A percentile compares a stretch with the other conserved stretches of the same genome.
Evolutionary conservation across 2,797 vertebrate genomes (phyloP).

Genomic region (Sarcophilus harrisii): DNA sequence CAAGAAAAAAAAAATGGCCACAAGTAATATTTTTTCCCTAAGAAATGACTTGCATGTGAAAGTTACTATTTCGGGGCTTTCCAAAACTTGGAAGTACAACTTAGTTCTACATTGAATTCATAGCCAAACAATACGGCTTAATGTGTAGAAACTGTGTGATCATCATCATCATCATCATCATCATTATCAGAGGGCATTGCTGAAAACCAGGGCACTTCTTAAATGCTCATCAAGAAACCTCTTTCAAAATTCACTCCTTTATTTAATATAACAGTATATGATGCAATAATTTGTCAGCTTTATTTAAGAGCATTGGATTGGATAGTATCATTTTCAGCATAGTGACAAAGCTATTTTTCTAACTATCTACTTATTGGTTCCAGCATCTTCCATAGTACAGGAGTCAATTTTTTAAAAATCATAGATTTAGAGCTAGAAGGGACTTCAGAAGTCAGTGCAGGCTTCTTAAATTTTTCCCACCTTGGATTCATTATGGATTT

Average conservation of each 20-base stretch:
- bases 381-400: not conserved
- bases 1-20: conserved; percentile 1
- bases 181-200: not conserved
- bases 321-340: conserved; percentile 32
- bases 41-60: conserved; percentile 43
- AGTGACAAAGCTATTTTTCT: not conserved
- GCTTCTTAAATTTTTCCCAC: no score
- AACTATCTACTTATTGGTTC: not conserved
- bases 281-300: conserved; percentile 22
- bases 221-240: not conserved
- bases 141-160: not conserved
- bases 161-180: conserved; percentile 37
- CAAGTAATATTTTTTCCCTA: conserved; percentile 22
- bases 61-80: conserved; percentile 21
- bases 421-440: not conserved
- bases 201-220: conserved; percentile 16
- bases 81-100: conserved; percentile 23
- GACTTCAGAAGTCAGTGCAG: not conserved
- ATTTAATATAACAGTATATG: conserved; percentile 26
- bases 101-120: conserved; percentile 38
- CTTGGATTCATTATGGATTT: no score
- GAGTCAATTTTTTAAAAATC: not conserved
- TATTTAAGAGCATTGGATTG: conserved; percentile 21
- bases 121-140: conserved; percentile 5
- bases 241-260: conserved; percentile 23